These are phyloP conservation scores for Actinia tenebrosa DNA, from an alignment of 64 coral and sea anemone genomes.

Conservation along the genomic window DNA sequence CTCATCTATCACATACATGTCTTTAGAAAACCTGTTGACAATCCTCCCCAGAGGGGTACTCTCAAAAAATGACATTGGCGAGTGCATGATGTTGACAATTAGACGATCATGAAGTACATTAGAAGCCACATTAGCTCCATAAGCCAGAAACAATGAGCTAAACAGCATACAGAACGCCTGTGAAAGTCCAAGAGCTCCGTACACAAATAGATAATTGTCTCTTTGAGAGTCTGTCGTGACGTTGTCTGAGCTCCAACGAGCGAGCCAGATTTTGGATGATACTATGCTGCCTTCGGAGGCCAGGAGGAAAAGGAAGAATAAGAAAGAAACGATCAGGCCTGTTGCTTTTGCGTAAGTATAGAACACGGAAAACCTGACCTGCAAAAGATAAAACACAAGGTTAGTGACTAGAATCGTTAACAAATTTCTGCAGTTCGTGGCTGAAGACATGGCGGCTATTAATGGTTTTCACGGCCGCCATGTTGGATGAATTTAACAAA, in stretches of 20 bases:
- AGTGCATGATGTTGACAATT: slow-evolving; percentile 61
- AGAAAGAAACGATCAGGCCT: slow-evolving; percentile 18
- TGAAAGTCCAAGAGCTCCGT: slow-evolving; percentile 56
- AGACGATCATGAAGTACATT: slow-evolving; percentile 50
- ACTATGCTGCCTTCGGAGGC: slow-evolving; percentile 35
- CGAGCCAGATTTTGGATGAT: slow-evolving; percentile 63
- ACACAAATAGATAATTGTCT: slow-evolving; percentile 49
- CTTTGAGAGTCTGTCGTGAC: slow-evolving; percentile 48
- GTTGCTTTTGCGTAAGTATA: slow-evolving; percentile 42
- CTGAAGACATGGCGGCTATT: too few species aligned
- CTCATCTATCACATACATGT: slow-evolving; percentile 68
- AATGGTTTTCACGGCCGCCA: too few species aligned
- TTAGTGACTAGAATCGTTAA: not conserved
- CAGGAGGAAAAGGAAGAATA: slow-evolving; percentile 27
- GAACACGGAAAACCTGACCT: slow-evolving; percentile 67
- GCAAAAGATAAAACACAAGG: not conserved
- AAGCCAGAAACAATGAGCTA: not conserved
- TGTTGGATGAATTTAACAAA: too few species aligned
- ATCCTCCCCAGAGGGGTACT: slow-evolving; percentile 83
- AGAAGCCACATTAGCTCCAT: slow-evolving; percentile 47
- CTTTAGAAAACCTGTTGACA: slow-evolving; percentile 89
- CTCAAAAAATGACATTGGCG: slow-evolving; percentile 80
- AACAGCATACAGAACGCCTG: slow-evolving; percentile 45
- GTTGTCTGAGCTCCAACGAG: slow-evolving; percentile 80
- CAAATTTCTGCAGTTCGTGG: too few species aligned